Conservation (phyloP, 2,888 invertebrate genomes). For the Idaea aversata region DNA sequence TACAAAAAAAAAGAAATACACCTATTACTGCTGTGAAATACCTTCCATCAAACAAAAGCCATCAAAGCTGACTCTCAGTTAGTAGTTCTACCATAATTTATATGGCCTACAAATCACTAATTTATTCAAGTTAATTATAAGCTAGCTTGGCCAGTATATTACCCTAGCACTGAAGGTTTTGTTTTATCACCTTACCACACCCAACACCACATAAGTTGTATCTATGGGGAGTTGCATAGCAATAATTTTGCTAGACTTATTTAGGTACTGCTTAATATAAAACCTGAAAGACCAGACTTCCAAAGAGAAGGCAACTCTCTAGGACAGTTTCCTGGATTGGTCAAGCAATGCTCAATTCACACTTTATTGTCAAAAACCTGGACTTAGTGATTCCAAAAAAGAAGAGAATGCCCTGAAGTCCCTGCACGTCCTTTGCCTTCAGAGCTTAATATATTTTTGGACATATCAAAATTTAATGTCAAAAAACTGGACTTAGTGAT, state of each 20-base stretch:
- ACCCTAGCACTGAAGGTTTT: not conserved
- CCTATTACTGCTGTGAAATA: not conserved
- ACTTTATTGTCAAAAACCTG: too few species aligned
- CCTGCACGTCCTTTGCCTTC: too few species aligned
- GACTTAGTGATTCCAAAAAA: too few species aligned
- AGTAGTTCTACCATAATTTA: not conserved
- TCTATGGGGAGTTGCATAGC: not conserved
- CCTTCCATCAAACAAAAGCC: not conserved
- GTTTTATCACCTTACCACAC: not conserved
- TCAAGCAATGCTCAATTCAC: too few species aligned
- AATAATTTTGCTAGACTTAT: not conserved
- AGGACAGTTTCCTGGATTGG: too few species aligned
- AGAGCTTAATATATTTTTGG: too few species aligned
- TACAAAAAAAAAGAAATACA: not conserved
- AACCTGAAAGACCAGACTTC: not conserved
- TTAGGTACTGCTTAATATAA: not conserved
- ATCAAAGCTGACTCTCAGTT: not conserved
- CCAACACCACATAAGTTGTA: not conserved
- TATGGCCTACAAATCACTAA: not conserved
- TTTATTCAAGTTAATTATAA: slow-evolving; percentile 2
- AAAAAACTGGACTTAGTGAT: too few species aligned
- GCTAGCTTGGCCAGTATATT: slow-evolving; percentile 3
- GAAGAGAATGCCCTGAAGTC: too few species aligned
- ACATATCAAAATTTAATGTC: too few species aligned
- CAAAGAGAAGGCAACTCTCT: not conserved